Base-by-base conservation (phyloP, 2,888 invertebrate species). In the Caenorhabditis sp. region DNA sequence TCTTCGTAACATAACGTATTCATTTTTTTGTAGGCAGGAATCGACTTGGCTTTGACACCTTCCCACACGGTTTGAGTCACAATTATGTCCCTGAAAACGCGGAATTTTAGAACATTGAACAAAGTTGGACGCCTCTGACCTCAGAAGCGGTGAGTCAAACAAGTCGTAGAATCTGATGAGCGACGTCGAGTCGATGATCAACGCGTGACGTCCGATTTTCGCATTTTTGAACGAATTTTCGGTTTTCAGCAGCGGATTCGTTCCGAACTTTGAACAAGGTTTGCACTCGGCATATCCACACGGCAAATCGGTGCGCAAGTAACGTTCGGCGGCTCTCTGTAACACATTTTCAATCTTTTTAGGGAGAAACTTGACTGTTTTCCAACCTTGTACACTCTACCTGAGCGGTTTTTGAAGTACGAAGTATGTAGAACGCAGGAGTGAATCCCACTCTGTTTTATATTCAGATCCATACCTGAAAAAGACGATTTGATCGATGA, bases 11-110 rank as follows among this genome's bases (percentile, higher is more conserved):
- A 92, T 88, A 95, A 94, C 0, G 72, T 5, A 83, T 93, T 92
- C 24, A 99, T 91, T 80, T 95, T 92, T 90, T 95, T 96, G 89
- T 94, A 97, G 48, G 94, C 93, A 0, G 94, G 93, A 9, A 94
- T 93, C 89, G 95, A 96, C 82, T 94, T 93, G 89, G 95, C 58
- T 65, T 84, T 86, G 43, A 87, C 82, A 32, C 82, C 76, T 43
- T 85, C 83, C 87, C 87, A 87, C 0, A 84, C 85, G 17, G 84
- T 81, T 65, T 86, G 86, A 2, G 80, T 82, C 3, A 87, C 74
- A 0, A 87, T 68, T 2, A 86, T 63, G 50, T 86, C 81, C 26
- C 83, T 85, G 66, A 24, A 79, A 75, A 39, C 20, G 2, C 9
- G 20, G 13, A 15, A 24, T 39, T 39, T 56, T 32, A 48, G 9